Percentiles rank a stretch among this genome's conserved stretches.
Evolutionary conservation across 2,113 vertebrate species (phyloP).

Genomic region (Thunnus maccoyii): DNA sequence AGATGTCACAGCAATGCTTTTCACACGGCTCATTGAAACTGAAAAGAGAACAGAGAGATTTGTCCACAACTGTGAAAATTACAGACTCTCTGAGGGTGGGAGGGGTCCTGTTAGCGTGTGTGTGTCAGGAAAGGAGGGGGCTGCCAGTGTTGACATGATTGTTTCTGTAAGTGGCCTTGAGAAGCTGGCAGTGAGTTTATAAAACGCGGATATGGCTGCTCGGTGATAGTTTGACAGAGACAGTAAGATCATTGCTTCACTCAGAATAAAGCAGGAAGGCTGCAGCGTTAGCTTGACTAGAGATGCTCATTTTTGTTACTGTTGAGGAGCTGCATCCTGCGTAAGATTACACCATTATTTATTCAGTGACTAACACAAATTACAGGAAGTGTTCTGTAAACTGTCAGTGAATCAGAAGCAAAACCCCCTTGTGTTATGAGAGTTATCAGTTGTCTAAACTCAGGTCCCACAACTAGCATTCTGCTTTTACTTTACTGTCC

Average conservation of each 20-base stretch:
- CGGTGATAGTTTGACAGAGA: constrained; percentile 40
- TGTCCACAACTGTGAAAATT: constrained; percentile 56
- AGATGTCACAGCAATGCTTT: constrained; percentile 46
- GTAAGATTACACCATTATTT: no score
- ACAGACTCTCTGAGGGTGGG: constrained; percentile 23
- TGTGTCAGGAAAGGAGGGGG: constrained; percentile 29
- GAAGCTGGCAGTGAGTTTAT: constrained; percentile 43
- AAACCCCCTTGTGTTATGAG: background rate
- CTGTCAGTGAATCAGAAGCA: background rate
- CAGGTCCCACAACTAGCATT: background rate
- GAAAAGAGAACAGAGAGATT: constrained; percentile 50
- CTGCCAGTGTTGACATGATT: constrained; percentile 23
- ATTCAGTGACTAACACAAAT: background rate
- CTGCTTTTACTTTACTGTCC: constrained; percentile 12
- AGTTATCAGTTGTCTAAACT: background rate
- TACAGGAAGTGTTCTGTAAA: background rate
- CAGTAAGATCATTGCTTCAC: constrained; percentile 13
- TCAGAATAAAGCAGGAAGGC: background rate
- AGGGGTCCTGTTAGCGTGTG: constrained; percentile 21
- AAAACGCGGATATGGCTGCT: constrained; percentile 5
- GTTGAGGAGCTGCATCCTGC: no score
- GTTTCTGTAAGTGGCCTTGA: constrained; percentile 46
- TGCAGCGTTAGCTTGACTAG: background rate
- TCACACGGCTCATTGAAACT: constrained; percentile 41
- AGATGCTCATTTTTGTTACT: background rate